These are phyloP conservation scores for Ceratina australensis DNA, from an alignment of 1,140 invertebrate genomes.

Conservation along the genomic window DNA sequence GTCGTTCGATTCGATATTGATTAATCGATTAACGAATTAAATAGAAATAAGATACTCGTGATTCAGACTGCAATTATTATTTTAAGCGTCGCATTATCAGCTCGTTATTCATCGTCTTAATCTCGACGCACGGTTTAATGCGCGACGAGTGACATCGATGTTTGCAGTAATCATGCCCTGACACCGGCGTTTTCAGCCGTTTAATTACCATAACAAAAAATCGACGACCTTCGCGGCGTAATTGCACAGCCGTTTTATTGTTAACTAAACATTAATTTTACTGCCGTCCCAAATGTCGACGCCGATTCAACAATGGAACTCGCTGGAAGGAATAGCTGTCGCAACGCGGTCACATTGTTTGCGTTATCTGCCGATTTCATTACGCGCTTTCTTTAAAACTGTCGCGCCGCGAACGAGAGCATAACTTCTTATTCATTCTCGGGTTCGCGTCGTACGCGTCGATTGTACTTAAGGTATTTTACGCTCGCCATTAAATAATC, in stretches of 20 bases:
- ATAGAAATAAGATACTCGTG: too few relatives aligned
- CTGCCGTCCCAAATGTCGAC: neutral
- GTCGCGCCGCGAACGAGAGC: too few relatives aligned
- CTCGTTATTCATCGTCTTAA: too few relatives aligned
- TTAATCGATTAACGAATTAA: too few relatives aligned
- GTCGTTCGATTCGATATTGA: too few relatives aligned
- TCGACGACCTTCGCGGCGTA: conserved; percentile 3
- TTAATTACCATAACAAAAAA: conserved; percentile 42
- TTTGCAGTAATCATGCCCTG: conserved; percentile 15
- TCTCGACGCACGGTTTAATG: neutral
- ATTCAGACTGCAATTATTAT: too few relatives aligned
- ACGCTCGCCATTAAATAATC: neutral
- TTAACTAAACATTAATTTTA: conserved; percentile 21
- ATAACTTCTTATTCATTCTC: neutral
- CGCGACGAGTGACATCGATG: neutral
- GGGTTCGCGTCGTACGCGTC: neutral
- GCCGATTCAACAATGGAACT: neutral
- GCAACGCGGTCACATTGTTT: neutral
- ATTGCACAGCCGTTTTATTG: conserved; percentile 12
- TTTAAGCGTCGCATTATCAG: too few relatives aligned
- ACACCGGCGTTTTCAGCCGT: neutral
- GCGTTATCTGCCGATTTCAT: neutral
- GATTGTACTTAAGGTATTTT: neutral
- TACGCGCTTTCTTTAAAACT: neutral
- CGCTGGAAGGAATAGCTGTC: neutral